A percentile compares a stretch with the other conserved stretches of the same genome.
Evolutionary conservation across 2,797 vertebrate species (phyloP).

Genomic region (Amniataba percoides): DNA sequence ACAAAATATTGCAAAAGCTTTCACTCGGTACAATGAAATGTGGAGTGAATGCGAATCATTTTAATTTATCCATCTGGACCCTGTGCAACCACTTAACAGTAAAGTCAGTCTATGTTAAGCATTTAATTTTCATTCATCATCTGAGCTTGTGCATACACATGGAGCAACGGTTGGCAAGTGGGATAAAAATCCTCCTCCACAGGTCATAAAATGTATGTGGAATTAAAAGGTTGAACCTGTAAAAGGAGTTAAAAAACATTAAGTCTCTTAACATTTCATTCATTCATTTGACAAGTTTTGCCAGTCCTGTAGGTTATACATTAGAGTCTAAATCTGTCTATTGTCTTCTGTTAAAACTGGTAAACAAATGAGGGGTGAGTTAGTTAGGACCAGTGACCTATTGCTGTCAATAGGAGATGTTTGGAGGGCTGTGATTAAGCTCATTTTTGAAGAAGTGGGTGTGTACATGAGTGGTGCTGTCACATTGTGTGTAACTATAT

Average conservation of each 20-base stretch:
- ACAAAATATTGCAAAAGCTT: conserved; percentile 34
- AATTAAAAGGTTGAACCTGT: background rate
- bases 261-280: conserved; percentile 30
- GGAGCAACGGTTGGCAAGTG: conserved; percentile 1
- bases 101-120: conserved; percentile 1
- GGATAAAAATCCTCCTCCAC: background rate
- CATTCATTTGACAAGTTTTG: conserved; percentile 26
- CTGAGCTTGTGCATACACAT: background rate
- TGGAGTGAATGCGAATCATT: conserved; percentile 6
- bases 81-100: conserved; percentile 19
- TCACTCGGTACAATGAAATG: conserved; percentile 11
- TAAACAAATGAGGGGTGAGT: background rate
- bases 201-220: background rate
- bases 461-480: background rate
- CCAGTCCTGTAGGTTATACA: background rate
- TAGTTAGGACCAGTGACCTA: background rate
- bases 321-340: background rate
- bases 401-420: background rate
- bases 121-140: conserved; percentile 30
- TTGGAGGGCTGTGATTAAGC: background rate
- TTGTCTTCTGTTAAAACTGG: background rate
- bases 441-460: background rate
- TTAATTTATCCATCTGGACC: conserved; percentile 19
- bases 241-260: background rate
- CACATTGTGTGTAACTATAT: background rate